phyloP scores from a whole-genome alignment of 2,113 vertebrate species.

The Eulacestoma nigropectus region DNA sequence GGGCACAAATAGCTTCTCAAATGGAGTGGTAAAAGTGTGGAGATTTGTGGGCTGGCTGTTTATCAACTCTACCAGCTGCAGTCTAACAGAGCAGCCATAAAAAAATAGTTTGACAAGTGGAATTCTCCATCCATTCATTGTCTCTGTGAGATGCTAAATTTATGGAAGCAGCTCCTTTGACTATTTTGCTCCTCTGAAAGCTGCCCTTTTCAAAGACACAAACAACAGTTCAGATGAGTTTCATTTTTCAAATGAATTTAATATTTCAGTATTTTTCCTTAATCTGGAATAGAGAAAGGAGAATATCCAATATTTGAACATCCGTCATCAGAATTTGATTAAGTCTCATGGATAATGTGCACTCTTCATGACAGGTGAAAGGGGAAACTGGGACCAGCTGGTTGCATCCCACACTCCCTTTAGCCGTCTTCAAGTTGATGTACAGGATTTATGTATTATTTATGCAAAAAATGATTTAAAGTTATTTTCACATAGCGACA shows the following conservation, averaged over 20 bases:
- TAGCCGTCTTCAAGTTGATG: rapidly evolving
- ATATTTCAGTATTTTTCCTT: not conserved
- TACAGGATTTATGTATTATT: not conserved
- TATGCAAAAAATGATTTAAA: not conserved
- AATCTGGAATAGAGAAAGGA: not conserved
- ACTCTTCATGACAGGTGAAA: not conserved
- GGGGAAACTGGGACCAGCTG: not conserved
- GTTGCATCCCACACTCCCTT: not conserved
- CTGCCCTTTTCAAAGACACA: not conserved
- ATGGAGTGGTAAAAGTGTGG: not conserved
- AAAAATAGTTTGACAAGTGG: not conserved
- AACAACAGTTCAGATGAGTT: not conserved
- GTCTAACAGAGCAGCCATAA: not conserved
- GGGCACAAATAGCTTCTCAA: not conserved
- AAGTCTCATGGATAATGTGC: not conserved
- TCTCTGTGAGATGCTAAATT: not conserved
- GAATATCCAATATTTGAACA: not conserved
- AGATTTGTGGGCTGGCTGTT: not conserved
- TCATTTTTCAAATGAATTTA: not conserved
- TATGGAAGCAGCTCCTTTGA: not conserved
- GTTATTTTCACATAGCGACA: not conserved
- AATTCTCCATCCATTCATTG: not conserved
- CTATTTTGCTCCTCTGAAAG: not conserved
- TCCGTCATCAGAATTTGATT: not conserved
- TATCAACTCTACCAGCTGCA: not conserved